Conservation (phyloP, 2,888 invertebrate genomes). For the Oxyteleia sp. region DNA sequence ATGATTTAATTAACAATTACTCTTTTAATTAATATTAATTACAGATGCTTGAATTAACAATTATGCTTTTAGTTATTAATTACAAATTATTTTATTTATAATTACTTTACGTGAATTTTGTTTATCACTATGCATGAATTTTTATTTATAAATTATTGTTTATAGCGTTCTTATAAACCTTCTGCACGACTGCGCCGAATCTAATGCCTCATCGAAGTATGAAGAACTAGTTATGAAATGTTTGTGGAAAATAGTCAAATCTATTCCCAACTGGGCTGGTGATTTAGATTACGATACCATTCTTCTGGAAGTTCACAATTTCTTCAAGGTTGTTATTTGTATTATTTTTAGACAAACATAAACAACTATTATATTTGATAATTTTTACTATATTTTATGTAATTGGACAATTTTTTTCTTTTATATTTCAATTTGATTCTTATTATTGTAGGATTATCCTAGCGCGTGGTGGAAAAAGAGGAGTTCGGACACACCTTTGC, state of each 20-base stretch:
- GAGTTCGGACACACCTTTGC: slow-evolving; percentile 94
- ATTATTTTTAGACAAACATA: no score
- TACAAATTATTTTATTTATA: no score
- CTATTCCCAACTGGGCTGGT: slow-evolving; percentile 93
- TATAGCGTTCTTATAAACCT: slow-evolving; percentile 95
- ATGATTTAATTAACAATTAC: no score
- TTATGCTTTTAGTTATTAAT: no score
- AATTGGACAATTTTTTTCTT: no score
- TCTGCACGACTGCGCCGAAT: slow-evolving; percentile 94
- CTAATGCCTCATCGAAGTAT: slow-evolving; percentile 91
- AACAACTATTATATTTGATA: no score
- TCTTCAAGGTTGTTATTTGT: slow-evolving; percentile 92
- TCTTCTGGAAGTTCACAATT: slow-evolving; percentile 94
- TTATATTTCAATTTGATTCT: slow-evolving; percentile 14
- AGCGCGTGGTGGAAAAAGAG: slow-evolving; percentile 95
- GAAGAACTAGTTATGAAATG: slow-evolving; percentile 96
- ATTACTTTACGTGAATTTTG: no score
- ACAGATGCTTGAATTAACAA: no score
- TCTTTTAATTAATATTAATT: no score
- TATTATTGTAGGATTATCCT: slow-evolving; percentile 90
- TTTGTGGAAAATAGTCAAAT: slow-evolving; percentile 97
- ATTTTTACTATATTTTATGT: slow-evolving; percentile 5
- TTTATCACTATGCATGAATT: no score
- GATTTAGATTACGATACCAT: slow-evolving; percentile 93
- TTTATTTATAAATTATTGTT: slow-evolving; percentile 91